These are phyloP conservation scores for Manis pentadactyla DNA, from an alignment of 2,797 vertebrate species.

Conservation along the genomic window DNA sequence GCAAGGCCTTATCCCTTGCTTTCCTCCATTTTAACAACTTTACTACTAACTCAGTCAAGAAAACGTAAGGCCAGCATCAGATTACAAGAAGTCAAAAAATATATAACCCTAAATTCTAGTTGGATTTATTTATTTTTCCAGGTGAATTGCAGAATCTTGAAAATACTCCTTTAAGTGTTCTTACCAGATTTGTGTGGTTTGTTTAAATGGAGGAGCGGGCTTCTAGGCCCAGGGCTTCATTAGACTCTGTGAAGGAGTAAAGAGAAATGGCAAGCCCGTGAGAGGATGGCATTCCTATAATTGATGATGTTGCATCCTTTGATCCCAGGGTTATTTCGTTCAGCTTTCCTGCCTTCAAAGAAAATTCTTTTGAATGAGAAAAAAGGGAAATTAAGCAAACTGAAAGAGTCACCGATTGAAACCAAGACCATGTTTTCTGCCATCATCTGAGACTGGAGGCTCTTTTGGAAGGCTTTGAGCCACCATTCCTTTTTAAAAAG, in stretches of 20 bases:
- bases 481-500: constrained; percentile 32
- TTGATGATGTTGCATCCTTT: background rate
- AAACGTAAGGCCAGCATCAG: constrained; percentile 13
- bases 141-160: constrained; percentile 45
- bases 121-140: constrained; percentile 41
- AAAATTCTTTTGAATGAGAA: background rate
- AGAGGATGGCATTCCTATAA: background rate
- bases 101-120: background rate
- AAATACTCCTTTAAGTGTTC: background rate
- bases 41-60: constrained; percentile 3
- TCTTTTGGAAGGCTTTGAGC: background rate
- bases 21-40: constrained; percentile 23
- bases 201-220: background rate
- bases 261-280: background rate
- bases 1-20: background rate
- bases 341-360: background rate
- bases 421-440: background rate
- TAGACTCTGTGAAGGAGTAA: background rate
- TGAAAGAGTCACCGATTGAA: background rate
- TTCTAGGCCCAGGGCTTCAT: background rate
- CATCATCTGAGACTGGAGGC: background rate
- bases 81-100: background rate
- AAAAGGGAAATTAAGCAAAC: background rate
- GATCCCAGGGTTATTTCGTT: background rate
- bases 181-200: constrained; percentile 43